These are phyloP conservation scores for Alexandromys fortis DNA, from an alignment of 2,113 vertebrate species.

Conservation along the genomic window DNA sequence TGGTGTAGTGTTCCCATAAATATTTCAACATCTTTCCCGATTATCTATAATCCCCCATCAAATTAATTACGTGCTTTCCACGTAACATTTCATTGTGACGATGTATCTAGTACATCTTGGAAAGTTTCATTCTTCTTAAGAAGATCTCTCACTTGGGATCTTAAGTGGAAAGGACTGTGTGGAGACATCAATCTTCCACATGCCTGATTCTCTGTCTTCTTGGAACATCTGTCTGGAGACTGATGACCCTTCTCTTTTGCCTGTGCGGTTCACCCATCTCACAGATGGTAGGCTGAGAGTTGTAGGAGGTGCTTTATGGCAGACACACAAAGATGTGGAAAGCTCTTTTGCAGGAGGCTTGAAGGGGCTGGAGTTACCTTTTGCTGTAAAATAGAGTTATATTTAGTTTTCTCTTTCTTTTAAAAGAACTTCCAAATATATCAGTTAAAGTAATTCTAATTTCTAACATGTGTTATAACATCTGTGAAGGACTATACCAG, in stretches of 20 bases:
- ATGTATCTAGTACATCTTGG: not conserved
- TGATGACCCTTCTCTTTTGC: not conserved
- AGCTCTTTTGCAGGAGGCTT: not conserved
- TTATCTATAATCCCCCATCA: not conserved
- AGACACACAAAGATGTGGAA: not conserved
- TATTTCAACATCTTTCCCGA: not conserved
- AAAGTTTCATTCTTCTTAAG: not conserved
- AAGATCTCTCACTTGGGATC: not conserved
- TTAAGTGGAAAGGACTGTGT: not conserved
- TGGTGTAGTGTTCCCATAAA: not conserved
- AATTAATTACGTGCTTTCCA: not conserved
- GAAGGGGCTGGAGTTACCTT: not conserved
- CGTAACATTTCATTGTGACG: not conserved
- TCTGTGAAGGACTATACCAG: not conserved
- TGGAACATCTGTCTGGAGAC: not conserved
- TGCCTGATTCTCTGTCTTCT: not conserved
- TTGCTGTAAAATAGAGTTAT: not conserved
- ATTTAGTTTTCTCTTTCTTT: not conserved
- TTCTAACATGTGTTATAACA: slow-evolving; percentile 3
- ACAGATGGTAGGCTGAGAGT: not conserved
- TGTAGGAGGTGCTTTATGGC: not conserved
- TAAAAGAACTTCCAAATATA: not conserved
- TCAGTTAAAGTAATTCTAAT: slow-evolving; percentile 25
- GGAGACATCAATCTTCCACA: not conserved
- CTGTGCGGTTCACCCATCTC: not conserved